Base-by-base conservation (phyloP, 2,113 vertebrate genomes). In the Elephantulus edwardii region DNA sequence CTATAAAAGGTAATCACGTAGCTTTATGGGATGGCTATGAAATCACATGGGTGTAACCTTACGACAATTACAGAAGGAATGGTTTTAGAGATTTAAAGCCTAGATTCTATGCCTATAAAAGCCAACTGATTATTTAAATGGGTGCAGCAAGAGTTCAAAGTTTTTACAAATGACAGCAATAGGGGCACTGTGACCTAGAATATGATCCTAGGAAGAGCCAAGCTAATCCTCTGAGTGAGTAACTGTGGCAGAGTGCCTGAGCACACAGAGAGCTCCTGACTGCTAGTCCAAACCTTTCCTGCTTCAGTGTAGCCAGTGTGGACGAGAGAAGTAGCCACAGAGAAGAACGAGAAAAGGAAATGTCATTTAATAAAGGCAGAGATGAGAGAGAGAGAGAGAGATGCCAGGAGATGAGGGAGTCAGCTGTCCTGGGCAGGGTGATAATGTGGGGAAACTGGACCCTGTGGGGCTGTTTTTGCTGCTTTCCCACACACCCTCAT, bases 1-100 rank as follows among this genome's bases (percentile, higher is more conserved):
- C 88, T 91, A 92, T 95, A 95, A 96, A 96, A 93, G 90, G 78
- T 87, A 93, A 92, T 89, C 95, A 94, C 77, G 93, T 58, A 94
- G 91, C 88, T 96, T 96, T 94, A 95, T 89, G 87, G 77, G 35
- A 89, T 60, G 60, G 66, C 24, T 83, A 89, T 94, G 96, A 96
- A 96, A 95, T 96, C 58, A 75, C 35, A 92, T 38, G 75, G 90
- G 90, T 88, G 88, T 95, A 86, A 93, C 88, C 91, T 90, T 80
- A 93, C 78, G 93, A 95, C 94, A 94, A 95, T 93, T 96, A 94
- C 26, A 88, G 88, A 92, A 83, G 72, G 54, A 90, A 92, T 17
- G 83, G 72, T 92, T 93, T 88, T 44, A 88, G 78, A 91, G 91
- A 91, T 90, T 93, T 91, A 94, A 52, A 92, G 50, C 66, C 26